Conservation (phyloP, 2,113 vertebrate species). For the Podarcis muralis region DNA sequence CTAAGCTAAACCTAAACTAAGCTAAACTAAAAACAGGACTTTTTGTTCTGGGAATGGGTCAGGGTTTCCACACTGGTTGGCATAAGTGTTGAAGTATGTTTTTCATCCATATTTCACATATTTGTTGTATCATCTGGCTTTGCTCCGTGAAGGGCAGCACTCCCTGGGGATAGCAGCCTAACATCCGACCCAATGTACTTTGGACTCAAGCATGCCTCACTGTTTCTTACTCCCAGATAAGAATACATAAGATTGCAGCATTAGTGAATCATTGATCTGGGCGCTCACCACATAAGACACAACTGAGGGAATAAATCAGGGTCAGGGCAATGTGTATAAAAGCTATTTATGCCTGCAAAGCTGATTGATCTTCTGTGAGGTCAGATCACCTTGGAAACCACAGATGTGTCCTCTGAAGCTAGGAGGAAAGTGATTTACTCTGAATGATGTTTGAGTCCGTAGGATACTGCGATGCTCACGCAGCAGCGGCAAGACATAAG, state of each 20-base stretch:
- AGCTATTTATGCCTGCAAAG: conserved; percentile 5
- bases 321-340: background rate
- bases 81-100: background rate
- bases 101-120: background rate
- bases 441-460: background rate
- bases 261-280: background rate
- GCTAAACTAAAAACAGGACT: too few species aligned
- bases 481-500: background rate
- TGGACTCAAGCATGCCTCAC: background rate
- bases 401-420: background rate
- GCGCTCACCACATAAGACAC: background rate
- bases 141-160: background rate
- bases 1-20: too few species aligned
- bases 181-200: background rate
- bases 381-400: conserved; percentile 22
- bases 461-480: background rate
- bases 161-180: background rate
- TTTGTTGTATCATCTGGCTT: background rate
- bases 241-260: background rate
- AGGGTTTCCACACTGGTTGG: background rate
- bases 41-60: background rate
- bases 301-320: background rate
- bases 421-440: background rate
- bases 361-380: conserved; percentile 19
- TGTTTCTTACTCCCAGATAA: background rate